Conservation (phyloP, 2,113 vertebrate genomes). For the Alethe castanea region DNA sequence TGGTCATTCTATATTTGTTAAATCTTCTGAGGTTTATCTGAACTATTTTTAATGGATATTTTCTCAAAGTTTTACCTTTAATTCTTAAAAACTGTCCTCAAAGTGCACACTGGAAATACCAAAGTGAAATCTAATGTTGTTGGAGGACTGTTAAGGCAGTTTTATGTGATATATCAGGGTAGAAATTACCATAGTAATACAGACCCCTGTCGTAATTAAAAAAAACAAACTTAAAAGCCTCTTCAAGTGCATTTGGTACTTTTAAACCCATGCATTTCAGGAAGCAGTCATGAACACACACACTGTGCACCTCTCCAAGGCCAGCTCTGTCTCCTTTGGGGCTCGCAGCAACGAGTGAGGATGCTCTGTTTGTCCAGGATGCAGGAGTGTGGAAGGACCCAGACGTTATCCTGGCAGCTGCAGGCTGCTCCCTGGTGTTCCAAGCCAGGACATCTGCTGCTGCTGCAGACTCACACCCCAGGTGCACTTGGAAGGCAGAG, state of each 20-base stretch:
- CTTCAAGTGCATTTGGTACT: not conserved
- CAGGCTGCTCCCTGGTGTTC: not conserved
- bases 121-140: not conserved
- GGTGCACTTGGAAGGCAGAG: not conserved
- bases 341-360: not conserved
- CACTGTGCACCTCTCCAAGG: not conserved
- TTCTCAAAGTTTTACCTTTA: conserved; percentile 18
- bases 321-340: not conserved
- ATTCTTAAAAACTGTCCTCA: not conserved
- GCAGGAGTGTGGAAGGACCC: not conserved
- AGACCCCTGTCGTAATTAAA: not conserved
- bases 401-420: not conserved
- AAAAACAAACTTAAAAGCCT: not conserved
- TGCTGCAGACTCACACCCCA: fast-evolving
- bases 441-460: not conserved
- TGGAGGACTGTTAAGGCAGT: not conserved
- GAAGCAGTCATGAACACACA: not conserved
- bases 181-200: not conserved
- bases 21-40: conserved; percentile 20
- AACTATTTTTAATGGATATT: not conserved
- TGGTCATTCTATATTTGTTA: conserved; percentile 9
- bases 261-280: not conserved
- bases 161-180: not conserved
- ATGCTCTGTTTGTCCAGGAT: not conserved
- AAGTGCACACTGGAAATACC: not conserved